These are phyloP conservation scores for Etheostoma perlongum DNA, from an alignment of 2,797 vertebrate genomes.

Conservation along the genomic window DNA sequence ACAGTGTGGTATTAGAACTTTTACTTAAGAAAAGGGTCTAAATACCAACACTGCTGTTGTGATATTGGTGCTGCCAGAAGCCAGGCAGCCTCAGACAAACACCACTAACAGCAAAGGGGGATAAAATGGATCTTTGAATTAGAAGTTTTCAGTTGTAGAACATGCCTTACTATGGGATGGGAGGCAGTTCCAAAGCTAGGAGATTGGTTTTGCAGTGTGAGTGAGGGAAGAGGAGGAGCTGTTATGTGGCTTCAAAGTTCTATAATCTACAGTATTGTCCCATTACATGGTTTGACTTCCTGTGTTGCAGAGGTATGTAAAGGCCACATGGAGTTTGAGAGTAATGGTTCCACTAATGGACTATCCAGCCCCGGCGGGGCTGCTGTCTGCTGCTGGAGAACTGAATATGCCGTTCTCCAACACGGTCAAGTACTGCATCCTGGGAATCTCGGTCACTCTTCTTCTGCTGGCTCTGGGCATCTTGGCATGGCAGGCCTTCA, in stretches of 20 bases:
- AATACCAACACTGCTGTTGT: no score
- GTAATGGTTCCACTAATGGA: conserved; percentile 47
- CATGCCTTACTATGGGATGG: no score
- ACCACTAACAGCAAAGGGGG: no score
- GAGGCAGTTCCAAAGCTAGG: no score
- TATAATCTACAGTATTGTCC: background rate
- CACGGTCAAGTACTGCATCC: conserved; percentile 79
- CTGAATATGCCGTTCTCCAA: conserved; percentile 75
- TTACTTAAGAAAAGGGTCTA: no score
- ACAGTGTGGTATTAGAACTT: no score
- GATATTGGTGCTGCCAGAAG: no score
- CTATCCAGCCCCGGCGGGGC: conserved; percentile 13
- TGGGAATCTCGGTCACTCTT: conserved; percentile 78
- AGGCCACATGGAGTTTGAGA: conserved; percentile 33
- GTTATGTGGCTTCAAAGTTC: background rate
- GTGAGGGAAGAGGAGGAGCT: no score
- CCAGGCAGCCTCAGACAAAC: no score
- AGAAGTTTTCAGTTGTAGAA: no score
- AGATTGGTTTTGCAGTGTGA: no score
- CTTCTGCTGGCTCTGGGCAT: conserved; percentile 81
- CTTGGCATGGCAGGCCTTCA: conserved; percentile 82
- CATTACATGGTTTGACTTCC: background rate
- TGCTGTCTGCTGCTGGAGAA: conserved; percentile 35
- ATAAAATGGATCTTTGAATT: no score
- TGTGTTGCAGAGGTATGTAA: conserved; percentile 26